Evolutionary conservation across 2,888 invertebrate genomes (phyloP), one percentile per base, ranked within the genome.

Genomic region (Vannuccia rotundouncinata): DNA sequence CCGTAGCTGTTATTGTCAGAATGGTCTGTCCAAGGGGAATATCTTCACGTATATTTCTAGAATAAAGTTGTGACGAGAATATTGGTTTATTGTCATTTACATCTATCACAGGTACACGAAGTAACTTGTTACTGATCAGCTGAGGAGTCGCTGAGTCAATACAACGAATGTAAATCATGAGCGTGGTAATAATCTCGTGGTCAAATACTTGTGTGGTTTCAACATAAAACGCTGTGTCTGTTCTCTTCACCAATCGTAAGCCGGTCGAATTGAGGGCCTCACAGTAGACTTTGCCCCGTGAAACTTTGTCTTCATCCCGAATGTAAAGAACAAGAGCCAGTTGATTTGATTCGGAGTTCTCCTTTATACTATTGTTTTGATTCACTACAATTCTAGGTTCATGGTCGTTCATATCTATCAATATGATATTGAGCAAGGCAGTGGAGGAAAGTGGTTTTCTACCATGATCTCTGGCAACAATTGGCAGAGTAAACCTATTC

Each of bases 61-160:
- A 81, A 66, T 80, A 80, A 22, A 28, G 25, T 0, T 31, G n/a
- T 2, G 28, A 59, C 5, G 13, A 17, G 60, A 80, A 80, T 10
- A 60, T 60, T 1, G 80, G 80, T n/a, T 28, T 30, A 28, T 80
- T 60, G 73, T 80, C 80, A 31, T 80, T 80, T 2, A 60, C 74
- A 45, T 80, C 80, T 1, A 79, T 29, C 27, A 80, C 79, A 22
- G 81, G 25, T 10, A 80, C 79, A n/a, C 1, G 27, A 0, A 80
- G 30, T 0, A 79, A 1, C 29, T 80, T 60, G 13, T 59, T 13
- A 10, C 60, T 59, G 5, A n/a, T 81, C 60, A 29, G 59, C 17
- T 29, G 78, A 0, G 80, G 80, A 25, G 73, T 66, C 0, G 45
- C 80, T 31, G 60, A 66, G 45, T 80, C 80, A 29, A 80, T 59